These are phyloP conservation scores for Lepas anatifera DNA, from an alignment of 2,888 invertebrate genomes.

Conservation along the genomic window DNA sequence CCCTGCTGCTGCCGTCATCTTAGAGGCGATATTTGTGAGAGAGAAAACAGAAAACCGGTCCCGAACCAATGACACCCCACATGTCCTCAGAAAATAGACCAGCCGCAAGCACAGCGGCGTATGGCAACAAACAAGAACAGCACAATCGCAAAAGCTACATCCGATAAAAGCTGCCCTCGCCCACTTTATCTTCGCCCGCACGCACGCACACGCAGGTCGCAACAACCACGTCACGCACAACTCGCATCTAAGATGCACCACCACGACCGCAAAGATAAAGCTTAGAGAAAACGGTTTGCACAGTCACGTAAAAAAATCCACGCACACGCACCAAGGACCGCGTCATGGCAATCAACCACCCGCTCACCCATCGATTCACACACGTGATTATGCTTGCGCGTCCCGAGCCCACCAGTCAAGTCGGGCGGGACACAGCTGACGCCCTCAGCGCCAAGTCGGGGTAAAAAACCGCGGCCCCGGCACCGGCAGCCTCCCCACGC, in stretches of 20 bases:
- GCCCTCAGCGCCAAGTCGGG: too few species aligned
- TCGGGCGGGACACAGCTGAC: too few species aligned
- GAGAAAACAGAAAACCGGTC: neutral
- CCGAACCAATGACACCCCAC: neutral
- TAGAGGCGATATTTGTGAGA: neutral
- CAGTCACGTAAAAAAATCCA: neutral
- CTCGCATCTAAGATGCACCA: neutral
- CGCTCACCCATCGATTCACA: neutral
- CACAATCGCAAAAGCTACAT: neutral
- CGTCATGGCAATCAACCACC: neutral
- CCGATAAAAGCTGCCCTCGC: slow-evolving; percentile 1
- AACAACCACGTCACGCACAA: too few species aligned
- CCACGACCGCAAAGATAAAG: neutral
- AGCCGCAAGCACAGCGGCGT: too few species aligned
- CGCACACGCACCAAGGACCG: neutral
- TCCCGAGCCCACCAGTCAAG: neutral
- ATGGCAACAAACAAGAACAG: neutral
- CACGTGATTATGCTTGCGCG: neutral
- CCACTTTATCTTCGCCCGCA: too few species aligned
- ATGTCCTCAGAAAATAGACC: neutral
- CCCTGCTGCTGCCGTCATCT: neutral
- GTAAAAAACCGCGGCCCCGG: too few species aligned
- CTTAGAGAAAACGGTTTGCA: neutral
- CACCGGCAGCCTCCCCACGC: too few species aligned
- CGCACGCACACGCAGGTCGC: too few species aligned